phyloP scores from a whole-genome alignment of 2,888 invertebrate species.

The Orchestes rusci region DNA sequence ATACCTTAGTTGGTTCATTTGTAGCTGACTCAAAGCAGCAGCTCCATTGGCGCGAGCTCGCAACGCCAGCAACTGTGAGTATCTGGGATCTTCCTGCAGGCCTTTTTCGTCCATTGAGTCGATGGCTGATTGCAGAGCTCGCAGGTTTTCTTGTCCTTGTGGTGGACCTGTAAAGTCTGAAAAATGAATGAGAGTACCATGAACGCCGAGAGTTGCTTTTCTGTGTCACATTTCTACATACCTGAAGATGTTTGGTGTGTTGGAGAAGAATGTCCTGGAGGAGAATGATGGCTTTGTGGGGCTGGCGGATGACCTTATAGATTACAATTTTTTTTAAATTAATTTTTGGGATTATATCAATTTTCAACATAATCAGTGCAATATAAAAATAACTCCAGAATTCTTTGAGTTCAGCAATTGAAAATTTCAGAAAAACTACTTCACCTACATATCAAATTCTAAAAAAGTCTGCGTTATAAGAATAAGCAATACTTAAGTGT shows the following conservation, averaged over 20 bases:
- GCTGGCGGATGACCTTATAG: conserved; percentile 33
- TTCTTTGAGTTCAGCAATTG: too few species aligned
- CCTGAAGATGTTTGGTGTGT: conserved; percentile 17
- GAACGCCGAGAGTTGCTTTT: too few species aligned
- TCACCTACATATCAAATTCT: too few species aligned
- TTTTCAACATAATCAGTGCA: too few species aligned
- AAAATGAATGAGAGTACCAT: too few species aligned
- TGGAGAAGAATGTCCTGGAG: conserved; percentile 34
- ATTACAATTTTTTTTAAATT: background rate
- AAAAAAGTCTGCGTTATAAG: too few species aligned
- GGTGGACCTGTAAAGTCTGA: too few species aligned
- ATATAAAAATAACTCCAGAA: too few species aligned
- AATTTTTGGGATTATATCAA: background rate
- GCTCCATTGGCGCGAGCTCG: conserved; percentile 52
- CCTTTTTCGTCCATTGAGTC: conserved; percentile 95
- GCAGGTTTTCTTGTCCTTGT: conserved; percentile 44
- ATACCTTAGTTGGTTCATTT: conserved; percentile 78
- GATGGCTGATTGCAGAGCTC: conserved; percentile 81
- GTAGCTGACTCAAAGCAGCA: conserved; percentile 62
- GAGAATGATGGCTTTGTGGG: conserved; percentile 30
- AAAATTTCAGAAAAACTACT: too few species aligned
- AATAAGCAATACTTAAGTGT: too few species aligned
- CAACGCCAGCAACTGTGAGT: conserved; percentile 78
- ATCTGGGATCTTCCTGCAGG: conserved; percentile 85
- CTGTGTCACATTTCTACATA: too few species aligned